Percentiles rank a stretch among this genome's conserved stretches.
These are phyloP conservation scores for Mnemiopsis leidyi DNA, from an alignment of 37 sponge, comb jelly and placozoan genomes.

Conservation along the genomic window DNA sequence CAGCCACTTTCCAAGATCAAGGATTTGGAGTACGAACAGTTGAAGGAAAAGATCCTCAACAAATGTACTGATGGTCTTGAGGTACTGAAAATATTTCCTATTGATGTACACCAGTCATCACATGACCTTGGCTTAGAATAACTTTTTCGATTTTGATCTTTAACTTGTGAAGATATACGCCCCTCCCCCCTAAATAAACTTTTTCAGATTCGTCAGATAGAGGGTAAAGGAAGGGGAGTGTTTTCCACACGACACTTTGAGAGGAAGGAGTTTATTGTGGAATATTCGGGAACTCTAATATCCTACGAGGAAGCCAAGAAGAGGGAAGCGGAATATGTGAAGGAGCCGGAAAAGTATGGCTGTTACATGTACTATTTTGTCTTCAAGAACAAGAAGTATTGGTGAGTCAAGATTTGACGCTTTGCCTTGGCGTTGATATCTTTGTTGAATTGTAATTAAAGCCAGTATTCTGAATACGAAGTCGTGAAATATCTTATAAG, in stretches of 20 bases:
- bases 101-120: too few species aligned
- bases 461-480: too few species aligned
- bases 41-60: slow-evolving; percentile 53
- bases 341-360: slow-evolving; percentile 73
- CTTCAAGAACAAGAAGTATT: slow-evolving; percentile 68
- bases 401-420: too few species aligned
- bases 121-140: too few species aligned
- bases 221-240: slow-evolving; percentile 87
- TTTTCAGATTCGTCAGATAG: slow-evolving; percentile 56
- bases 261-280: slow-evolving; percentile 72
- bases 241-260: slow-evolving; percentile 72
- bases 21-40: slow-evolving; percentile 16
- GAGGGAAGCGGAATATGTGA: slow-evolving; percentile 76
- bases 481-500: too few species aligned
- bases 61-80: slow-evolving; percentile 38
- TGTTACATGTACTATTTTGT: slow-evolving; percentile 98
- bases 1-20: slow-evolving; percentile 55
- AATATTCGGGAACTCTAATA: slow-evolving; percentile 84
- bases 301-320: slow-evolving; percentile 71
- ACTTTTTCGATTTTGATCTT: too few species aligned
- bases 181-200: too few species aligned
- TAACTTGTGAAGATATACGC: too few species aligned
- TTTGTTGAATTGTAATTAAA: too few species aligned
- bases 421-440: too few species aligned
- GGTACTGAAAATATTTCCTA: too few species aligned